Evolutionary conservation across 1,140 invertebrate genomes (phyloP).

Genomic region (Goniozus legneri): DNA sequence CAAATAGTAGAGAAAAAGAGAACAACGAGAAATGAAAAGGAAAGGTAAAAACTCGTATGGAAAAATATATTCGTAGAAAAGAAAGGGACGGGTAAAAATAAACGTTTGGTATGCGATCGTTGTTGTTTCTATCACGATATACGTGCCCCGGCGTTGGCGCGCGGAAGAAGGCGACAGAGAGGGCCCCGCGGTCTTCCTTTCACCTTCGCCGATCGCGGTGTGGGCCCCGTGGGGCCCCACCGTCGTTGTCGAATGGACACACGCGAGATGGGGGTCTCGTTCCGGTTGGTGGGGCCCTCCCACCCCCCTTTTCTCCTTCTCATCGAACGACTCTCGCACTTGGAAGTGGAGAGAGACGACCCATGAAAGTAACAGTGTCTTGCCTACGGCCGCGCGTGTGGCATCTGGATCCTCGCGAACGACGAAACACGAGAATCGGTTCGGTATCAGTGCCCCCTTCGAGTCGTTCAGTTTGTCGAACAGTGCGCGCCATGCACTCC

Average conservation of each 20-base stretch:
- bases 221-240: constrained; percentile 6
- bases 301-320: too few relatives aligned
- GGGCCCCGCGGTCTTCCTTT: constrained; percentile 52
- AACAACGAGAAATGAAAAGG: too few relatives aligned
- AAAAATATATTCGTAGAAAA: too few relatives aligned
- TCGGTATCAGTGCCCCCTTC: not conserved
- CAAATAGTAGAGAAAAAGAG: too few relatives aligned
- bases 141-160: too few relatives aligned
- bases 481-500: not conserved
- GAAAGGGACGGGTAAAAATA: too few relatives aligned
- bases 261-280: constrained; percentile 20
- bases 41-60: too few relatives aligned
- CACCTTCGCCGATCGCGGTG: constrained; percentile 27
- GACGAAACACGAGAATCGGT: constrained; percentile 1
- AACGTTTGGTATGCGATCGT: too few relatives aligned
- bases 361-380: constrained; percentile 52
- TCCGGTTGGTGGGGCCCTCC: constrained; percentile 25
- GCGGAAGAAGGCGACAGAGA: too few relatives aligned
- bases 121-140: too few relatives aligned
- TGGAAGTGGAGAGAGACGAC: constrained; percentile 38
- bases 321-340: not conserved
- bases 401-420: constrained; percentile 26
- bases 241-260: constrained; percentile 21
- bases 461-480: not conserved
- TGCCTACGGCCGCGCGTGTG: constrained; percentile 10